Conservation (phyloP, 2,797 vertebrate species). For the Agapornis canus region DNA sequence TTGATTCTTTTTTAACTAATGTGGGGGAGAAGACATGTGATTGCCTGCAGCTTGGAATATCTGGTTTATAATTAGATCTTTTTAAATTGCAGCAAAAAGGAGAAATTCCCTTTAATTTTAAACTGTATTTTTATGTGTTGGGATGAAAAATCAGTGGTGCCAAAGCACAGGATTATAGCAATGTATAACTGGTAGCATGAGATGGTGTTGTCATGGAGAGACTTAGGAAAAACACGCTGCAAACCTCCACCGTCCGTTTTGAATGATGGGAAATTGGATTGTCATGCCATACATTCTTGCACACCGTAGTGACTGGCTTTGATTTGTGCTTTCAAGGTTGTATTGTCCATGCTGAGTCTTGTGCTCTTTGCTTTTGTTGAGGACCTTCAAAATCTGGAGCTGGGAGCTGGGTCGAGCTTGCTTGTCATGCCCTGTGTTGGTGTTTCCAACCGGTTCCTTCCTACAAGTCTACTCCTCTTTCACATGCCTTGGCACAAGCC, state of each 20-base stretch:
- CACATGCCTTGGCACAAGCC: neutral
- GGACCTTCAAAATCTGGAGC: neutral
- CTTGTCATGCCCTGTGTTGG: accelerated
- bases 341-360: neutral
- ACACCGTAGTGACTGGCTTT: neutral
- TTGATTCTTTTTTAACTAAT: neutral
- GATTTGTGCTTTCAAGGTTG: neutral
- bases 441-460: neutral
- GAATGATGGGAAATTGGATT: neutral
- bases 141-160: neutral
- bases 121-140: neutral
- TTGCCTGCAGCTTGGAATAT: neutral
- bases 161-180: neutral
- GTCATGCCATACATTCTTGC: neutral
- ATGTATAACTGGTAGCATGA: neutral
- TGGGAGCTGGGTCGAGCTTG: accelerated
- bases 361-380: neutral
- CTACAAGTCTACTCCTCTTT: neutral
- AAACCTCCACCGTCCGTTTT: neutral
- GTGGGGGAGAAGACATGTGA: neutral
- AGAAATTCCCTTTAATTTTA: neutral
- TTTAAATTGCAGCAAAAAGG: neutral
- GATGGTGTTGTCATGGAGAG: neutral
- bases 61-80: neutral
- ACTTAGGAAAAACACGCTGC: accelerated